These are phyloP conservation scores for Microcaecilia unicolor DNA, from an alignment of 2,797 vertebrate genomes.

Conservation along the genomic window DNA sequence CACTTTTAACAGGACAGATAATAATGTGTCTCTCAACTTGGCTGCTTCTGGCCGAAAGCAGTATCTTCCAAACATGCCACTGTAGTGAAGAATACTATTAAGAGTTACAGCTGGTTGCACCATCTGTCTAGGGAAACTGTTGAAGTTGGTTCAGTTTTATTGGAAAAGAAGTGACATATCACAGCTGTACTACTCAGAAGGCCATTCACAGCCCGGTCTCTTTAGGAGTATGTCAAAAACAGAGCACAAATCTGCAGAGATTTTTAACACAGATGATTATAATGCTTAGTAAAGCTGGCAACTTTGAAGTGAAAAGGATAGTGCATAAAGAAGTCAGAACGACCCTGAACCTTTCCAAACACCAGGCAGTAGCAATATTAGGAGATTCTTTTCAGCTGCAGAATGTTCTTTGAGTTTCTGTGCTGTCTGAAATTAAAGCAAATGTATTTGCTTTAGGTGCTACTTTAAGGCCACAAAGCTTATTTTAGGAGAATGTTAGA, in stretches of 20 bases:
- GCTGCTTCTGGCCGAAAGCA: background rate
- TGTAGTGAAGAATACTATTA: background rate
- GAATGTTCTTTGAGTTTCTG: slow-evolving; percentile 1
- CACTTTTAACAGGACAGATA: background rate
- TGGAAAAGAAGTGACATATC: slow-evolving; percentile 1
- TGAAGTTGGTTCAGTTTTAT: slow-evolving; percentile 4
- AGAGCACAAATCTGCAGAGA: background rate
- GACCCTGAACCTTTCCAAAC: too few relatives aligned
- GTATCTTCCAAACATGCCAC: background rate
- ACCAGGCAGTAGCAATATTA: too few relatives aligned
- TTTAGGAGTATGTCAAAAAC: slow-evolving; percentile 3
- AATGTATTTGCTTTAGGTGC: too few relatives aligned
- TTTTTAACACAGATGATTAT: slow-evolving; percentile 4
- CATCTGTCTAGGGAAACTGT: background rate
- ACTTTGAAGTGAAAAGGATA: background rate
- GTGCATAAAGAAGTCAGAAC: slow-evolving; percentile 5
- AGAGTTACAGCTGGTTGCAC: background rate
- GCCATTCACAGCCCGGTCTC: background rate
- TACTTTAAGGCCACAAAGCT: too few relatives aligned
- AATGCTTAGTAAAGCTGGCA: too few relatives aligned
- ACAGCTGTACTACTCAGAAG: slow-evolving; percentile 2
- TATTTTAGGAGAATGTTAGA: too few relatives aligned
- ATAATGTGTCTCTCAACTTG: slow-evolving; percentile 4
- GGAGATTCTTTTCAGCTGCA: background rate
- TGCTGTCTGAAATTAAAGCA: background rate